These are phyloP conservation scores for Jacana jacana DNA, from an alignment of 2,113 vertebrate genomes.

Conservation along the genomic window DNA sequence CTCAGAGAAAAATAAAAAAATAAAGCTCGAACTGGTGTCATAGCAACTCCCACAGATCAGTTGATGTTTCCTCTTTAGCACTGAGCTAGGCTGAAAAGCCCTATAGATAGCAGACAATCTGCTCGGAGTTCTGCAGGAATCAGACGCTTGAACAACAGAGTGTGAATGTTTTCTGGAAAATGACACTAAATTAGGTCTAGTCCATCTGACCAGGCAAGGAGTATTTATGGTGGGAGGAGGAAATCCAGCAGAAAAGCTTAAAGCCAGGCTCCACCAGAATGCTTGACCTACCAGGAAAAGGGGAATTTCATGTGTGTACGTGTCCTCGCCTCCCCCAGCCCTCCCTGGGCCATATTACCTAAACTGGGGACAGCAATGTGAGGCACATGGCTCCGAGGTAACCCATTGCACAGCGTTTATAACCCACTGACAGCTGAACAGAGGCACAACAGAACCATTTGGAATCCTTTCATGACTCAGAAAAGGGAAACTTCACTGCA, in stretches of 20 bases:
- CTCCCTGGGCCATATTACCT: not conserved
- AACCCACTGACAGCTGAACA: not conserved
- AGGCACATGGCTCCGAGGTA: not conserved
- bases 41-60: not conserved
- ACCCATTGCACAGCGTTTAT: not conserved
- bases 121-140: not conserved
- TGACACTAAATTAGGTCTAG: not conserved
- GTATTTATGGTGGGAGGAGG: not conserved
- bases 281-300: not conserved
- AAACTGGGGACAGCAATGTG: not conserved
- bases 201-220: not conserved
- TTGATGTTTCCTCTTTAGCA: not conserved
- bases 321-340: not conserved
- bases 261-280: not conserved
- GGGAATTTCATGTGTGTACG: not conserved
- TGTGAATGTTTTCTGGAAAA: not conserved
- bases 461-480: not conserved
- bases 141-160: not conserved
- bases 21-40: not conserved
- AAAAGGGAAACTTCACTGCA: not conserved
- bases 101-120: not conserved
- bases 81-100: not conserved
- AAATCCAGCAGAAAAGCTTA: not conserved
- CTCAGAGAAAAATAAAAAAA: not conserved
- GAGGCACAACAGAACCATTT: not conserved